Percentiles rank a stretch among this genome's conserved stretches.
Evolutionary conservation across 2,888 invertebrate genomes (phyloP).

Genomic region (Hybos culiciformis): DNA sequence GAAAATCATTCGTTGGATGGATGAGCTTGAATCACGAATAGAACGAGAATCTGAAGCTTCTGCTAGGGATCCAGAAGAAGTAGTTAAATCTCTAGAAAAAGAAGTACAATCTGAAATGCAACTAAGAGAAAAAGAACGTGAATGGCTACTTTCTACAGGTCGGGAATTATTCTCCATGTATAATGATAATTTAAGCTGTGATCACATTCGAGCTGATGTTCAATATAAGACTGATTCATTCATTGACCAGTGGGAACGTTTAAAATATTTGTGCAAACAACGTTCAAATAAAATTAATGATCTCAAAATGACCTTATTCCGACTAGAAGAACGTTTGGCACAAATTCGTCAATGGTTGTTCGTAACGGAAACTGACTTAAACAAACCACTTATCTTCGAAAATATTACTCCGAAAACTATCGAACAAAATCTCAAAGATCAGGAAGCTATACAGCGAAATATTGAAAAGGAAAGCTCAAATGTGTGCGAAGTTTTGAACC

Average conservation of each 20-base stretch:
- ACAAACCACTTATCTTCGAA: slow-evolving; percentile 53
- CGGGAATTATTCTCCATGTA: slow-evolving; percentile 45
- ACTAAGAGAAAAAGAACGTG: slow-evolving; percentile 61
- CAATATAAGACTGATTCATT: slow-evolving; percentile 44
- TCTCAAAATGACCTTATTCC: slow-evolving; percentile 53
- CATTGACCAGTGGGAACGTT: slow-evolving; percentile 52
- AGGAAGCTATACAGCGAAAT: slow-evolving; percentile 57
- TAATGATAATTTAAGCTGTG: slow-evolving; percentile 47
- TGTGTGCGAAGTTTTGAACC: slow-evolving; percentile 63
- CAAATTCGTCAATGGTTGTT: slow-evolving; percentile 60
- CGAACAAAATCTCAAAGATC: slow-evolving; percentile 53
- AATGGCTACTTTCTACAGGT: slow-evolving; percentile 61
- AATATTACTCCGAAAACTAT: slow-evolving; percentile 48
- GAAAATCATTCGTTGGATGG: slow-evolving; percentile 56
- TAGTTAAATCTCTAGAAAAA: slow-evolving; percentile 54
- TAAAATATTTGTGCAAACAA: slow-evolving; percentile 49
- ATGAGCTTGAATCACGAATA: slow-evolving; percentile 50
- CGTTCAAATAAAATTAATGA: slow-evolving; percentile 59
- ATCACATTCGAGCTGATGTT: slow-evolving; percentile 43
- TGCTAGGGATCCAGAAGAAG: slow-evolving; percentile 55
- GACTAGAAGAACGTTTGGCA: slow-evolving; percentile 56
- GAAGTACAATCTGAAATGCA: slow-evolving; percentile 63
- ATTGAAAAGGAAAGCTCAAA: slow-evolving; percentile 66
- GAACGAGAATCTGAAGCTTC: slow-evolving; percentile 43
- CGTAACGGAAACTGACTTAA: slow-evolving; percentile 54